Conservation (phyloP, 2,797 vertebrate species). For the Onychomys leucogaster region DNA sequence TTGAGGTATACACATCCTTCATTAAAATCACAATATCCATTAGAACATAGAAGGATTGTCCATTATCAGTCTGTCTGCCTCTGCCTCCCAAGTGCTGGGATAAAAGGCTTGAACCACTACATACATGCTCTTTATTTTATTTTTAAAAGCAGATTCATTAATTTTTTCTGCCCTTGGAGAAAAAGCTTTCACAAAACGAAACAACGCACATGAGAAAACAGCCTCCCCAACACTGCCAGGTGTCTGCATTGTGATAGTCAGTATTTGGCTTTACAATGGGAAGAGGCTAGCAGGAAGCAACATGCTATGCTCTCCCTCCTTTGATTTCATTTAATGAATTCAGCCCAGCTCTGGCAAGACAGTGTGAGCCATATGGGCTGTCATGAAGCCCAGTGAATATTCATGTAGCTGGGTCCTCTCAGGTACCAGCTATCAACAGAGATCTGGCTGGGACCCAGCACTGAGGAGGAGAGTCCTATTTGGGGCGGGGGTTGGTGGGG, state of each 20-base stretch:
- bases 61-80: neutral
- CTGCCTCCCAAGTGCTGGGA: neutral
- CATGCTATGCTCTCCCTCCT: slow-evolving; percentile 28
- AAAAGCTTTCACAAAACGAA: slow-evolving; percentile 50
- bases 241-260: slow-evolving; percentile 5
- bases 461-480: neutral
- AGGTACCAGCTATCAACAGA: slow-evolving; percentile 62
- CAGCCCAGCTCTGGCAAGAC: slow-evolving; percentile 68
- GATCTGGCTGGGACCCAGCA: slow-evolving; percentile 53
- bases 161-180: neutral
- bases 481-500: no score
- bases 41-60: neutral
- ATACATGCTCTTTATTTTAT: neutral
- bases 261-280: slow-evolving; percentile 16
- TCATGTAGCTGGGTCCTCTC: slow-evolving; percentile 68
- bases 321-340: slow-evolving; percentile 74
- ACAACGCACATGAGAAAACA: neutral
- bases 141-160: slow-evolving; percentile 46
- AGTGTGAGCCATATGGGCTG: slow-evolving; percentile 73
- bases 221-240: neutral
- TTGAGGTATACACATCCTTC: neutral
- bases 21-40: neutral
- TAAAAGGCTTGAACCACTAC: neutral
- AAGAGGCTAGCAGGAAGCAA: slow-evolving; percentile 57
- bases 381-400: slow-evolving; percentile 72